Conservation (phyloP, 2,797 vertebrate genomes). For the Atherinosoma microstoma region DNA sequence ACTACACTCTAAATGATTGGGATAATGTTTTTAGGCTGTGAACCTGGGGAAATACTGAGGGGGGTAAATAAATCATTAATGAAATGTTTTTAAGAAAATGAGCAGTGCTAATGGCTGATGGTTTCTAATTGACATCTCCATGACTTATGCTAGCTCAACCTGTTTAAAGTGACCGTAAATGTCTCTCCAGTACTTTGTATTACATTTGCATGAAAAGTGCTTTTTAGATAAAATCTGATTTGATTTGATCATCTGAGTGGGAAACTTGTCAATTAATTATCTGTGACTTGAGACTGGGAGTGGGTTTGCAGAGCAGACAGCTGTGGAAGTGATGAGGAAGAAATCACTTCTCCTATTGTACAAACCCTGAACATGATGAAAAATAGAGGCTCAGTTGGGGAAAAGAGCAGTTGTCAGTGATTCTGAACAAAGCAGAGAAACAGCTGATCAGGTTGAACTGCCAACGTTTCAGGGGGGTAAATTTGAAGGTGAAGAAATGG, state of each 20-base stretch:
- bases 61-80: too few species aligned
- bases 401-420: slow-evolving; percentile 6
- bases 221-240: too few species aligned
- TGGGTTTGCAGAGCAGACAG: slow-evolving; percentile 31
- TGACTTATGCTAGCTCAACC: slow-evolving; percentile 7
- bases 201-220: too few species aligned
- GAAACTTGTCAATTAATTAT: slow-evolving; percentile 61
- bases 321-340: slow-evolving; percentile 38
- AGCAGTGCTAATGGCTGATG: slow-evolving; percentile 18
- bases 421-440: slow-evolving; percentile 28
- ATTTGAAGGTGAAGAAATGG: slow-evolving; percentile 25
- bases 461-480: slow-evolving; percentile 30
- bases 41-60: too few species aligned
- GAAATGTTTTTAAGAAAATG: too few species aligned
- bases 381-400: slow-evolving; percentile 8
- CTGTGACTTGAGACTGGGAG: slow-evolving; percentile 22
- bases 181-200: slow-evolving; percentile 18
- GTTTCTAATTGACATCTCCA: slow-evolving; percentile 21
- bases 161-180: slow-evolving; percentile 37
- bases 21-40: too few species aligned
- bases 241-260: slow-evolving; percentile 37
- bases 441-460: slow-evolving; percentile 30
- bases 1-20: too few species aligned
- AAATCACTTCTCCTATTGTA: slow-evolving; percentile 11
- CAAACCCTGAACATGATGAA: slow-evolving; percentile 16